These are phyloP conservation scores for Rhagonycha lutea DNA, from an alignment of 2,888 invertebrate genomes.

Conservation along the genomic window DNA sequence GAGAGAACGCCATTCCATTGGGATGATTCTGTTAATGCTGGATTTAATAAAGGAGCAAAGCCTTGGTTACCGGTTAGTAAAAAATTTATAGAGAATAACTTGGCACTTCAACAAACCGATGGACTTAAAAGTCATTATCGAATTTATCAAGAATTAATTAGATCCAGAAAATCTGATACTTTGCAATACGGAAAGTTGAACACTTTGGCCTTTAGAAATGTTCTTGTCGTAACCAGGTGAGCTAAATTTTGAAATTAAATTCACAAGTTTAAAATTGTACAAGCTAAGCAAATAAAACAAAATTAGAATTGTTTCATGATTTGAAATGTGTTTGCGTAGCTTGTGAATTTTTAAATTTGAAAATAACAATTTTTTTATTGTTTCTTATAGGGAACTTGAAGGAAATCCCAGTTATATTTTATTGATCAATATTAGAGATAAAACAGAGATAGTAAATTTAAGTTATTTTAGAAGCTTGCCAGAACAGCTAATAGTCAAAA, in stretches of 20 bases:
- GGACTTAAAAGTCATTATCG: constrained; percentile 62
- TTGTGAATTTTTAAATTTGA: not conserved
- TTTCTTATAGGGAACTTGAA: not conserved
- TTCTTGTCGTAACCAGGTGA: constrained; percentile 16
- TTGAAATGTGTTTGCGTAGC: no score
- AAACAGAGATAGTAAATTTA: constrained; percentile 3
- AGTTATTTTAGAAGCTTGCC: not conserved
- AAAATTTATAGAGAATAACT: constrained; percentile 64
- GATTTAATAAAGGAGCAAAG: constrained; percentile 53
- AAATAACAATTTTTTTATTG: not conserved
- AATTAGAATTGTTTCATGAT: no score
- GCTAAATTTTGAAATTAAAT: not conserved
- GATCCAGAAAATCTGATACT: constrained; percentile 58
- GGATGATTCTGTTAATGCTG: constrained; percentile 65
- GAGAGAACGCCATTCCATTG: constrained; percentile 83
- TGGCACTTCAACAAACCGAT: constrained; percentile 56
- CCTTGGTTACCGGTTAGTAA: constrained; percentile 74
- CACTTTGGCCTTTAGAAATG: constrained; percentile 53
- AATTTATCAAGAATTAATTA: constrained; percentile 64
- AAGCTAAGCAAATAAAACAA: no score
- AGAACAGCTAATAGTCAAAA: constrained; percentile 1
- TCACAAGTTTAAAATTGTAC: no score
- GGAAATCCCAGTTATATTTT: constrained; percentile 9
- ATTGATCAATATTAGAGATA: constrained; percentile 6
- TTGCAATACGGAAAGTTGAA: constrained; percentile 61